Conservation (phyloP, 1,140 invertebrate genomes). For the Aphidius gifuensis region DNA sequence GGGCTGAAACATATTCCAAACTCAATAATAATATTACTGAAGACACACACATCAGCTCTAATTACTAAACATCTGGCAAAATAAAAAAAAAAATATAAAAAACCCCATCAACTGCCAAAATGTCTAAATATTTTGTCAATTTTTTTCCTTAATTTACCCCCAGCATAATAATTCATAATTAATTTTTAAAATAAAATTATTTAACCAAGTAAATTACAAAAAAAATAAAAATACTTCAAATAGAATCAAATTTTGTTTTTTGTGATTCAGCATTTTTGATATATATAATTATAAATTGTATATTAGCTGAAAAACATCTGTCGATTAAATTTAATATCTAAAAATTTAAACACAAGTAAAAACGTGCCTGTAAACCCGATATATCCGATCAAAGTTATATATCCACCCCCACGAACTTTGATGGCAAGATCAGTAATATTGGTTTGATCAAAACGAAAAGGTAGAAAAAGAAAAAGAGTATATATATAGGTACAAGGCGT, state of each 20-base stretch:
- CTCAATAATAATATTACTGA: neutral
- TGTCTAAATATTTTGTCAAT: too few relatives aligned
- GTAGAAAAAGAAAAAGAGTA: neutral
- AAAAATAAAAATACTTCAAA: too few relatives aligned
- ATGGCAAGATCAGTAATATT: neutral
- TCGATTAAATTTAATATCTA: neutral
- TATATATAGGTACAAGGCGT: constrained; percentile 18
- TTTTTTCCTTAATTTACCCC: too few relatives aligned
- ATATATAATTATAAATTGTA: too few relatives aligned
- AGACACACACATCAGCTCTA: neutral
- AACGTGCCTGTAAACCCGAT: constrained; percentile 5
- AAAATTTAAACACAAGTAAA: constrained; percentile 1
- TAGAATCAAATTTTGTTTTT: too few relatives aligned
- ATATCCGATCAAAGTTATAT: neutral
- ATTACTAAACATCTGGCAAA: constrained; percentile 10
- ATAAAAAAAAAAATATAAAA: neutral
- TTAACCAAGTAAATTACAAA: too few relatives aligned
- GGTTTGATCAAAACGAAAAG: neutral
- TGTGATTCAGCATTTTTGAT: too few relatives aligned
- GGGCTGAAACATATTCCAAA: constrained; percentile 2
- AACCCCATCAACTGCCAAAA: neutral
- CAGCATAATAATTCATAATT: too few relatives aligned
- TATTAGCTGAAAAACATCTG: constrained; percentile 21
- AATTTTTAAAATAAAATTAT: too few relatives aligned
- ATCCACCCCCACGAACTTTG: constrained; percentile 23